phyloP scores from a whole-genome alignment of 2,888 invertebrate genomes.

The Sylvicola cinctus region DNA sequence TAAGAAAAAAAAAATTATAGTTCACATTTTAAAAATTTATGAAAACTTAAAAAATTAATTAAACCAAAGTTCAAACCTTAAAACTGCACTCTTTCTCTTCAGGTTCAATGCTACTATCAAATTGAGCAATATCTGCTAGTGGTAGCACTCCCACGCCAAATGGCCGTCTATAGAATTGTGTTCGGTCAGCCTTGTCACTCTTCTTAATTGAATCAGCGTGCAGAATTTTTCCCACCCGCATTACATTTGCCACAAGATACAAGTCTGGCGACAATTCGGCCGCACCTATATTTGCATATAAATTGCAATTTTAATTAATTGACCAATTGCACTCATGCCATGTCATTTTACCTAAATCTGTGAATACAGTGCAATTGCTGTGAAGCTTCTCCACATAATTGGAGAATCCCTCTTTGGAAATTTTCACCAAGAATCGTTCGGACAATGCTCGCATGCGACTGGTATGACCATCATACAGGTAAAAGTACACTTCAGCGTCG shows the following conservation, averaged over 20 bases:
- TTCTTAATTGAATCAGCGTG: constrained; percentile 23
- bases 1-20: constrained; percentile 8
- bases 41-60: background rate
- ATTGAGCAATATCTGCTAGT: constrained; percentile 42
- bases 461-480: constrained; percentile 52
- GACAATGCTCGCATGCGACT: constrained; percentile 59
- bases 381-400: constrained; percentile 73
- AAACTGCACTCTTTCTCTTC: constrained; percentile 63
- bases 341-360: constrained; percentile 36
- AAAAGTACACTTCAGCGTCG: constrained; percentile 74
- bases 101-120: constrained; percentile 21
- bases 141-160: constrained; percentile 72
- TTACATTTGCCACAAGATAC: constrained; percentile 75
- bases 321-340: no score
- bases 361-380: constrained; percentile 76
- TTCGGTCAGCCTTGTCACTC: constrained; percentile 16
- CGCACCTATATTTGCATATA: constrained; percentile 31
- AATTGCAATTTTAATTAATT: no score
- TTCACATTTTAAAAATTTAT: background rate
- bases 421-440: constrained; percentile 72
- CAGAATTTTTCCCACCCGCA: constrained; percentile 72
- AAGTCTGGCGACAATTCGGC: constrained; percentile 69
- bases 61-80: constrained; percentile 26
- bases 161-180: constrained; percentile 44
- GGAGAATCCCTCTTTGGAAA: constrained; percentile 77